Conservation (phyloP, 2,888 invertebrate genomes). For the Microctonus brassicae region DNA sequence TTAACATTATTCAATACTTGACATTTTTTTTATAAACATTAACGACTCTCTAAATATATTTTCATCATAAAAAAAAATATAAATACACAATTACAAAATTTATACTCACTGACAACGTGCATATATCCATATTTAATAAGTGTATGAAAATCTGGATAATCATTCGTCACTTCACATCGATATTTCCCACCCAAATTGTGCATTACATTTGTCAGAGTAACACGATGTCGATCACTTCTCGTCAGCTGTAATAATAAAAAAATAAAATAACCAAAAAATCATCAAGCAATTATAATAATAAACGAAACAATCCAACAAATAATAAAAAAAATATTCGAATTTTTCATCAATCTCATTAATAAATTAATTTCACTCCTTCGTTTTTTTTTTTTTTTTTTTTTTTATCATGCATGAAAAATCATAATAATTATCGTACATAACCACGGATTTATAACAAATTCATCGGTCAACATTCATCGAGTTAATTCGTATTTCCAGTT, state of each 20-base stretch:
- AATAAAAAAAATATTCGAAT: too few relatives aligned
- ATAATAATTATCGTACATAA: neutral
- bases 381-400: too few relatives aligned
- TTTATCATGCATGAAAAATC: slow-evolving; percentile 23
- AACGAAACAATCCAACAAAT: too few relatives aligned
- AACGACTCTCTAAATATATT: too few relatives aligned
- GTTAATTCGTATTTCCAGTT: slow-evolving; percentile 54
- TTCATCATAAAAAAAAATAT: too few relatives aligned
- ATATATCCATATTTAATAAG: slow-evolving; percentile 77
- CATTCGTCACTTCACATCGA: slow-evolving; percentile 82
- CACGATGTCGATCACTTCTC: slow-evolving; percentile 64
- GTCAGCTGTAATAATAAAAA: slow-evolving; percentile 55
- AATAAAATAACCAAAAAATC: too few relatives aligned
- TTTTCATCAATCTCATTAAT: too few relatives aligned
- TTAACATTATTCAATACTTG: too few relatives aligned
- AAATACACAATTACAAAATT: too few relatives aligned
- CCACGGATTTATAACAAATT: slow-evolving; percentile 33
- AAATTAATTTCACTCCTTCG: too few relatives aligned
- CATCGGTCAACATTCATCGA: slow-evolving; percentile 40
- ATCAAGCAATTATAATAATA: neutral
- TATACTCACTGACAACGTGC: slow-evolving; percentile 80
- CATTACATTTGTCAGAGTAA: slow-evolving; percentile 79
- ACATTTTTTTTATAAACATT: too few relatives aligned
- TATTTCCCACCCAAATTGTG: slow-evolving; percentile 80
- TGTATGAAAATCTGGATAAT: slow-evolving; percentile 81